Conservation (phyloP, 1,140 invertebrate species). For the Dufourea novaeangliae region DNA sequence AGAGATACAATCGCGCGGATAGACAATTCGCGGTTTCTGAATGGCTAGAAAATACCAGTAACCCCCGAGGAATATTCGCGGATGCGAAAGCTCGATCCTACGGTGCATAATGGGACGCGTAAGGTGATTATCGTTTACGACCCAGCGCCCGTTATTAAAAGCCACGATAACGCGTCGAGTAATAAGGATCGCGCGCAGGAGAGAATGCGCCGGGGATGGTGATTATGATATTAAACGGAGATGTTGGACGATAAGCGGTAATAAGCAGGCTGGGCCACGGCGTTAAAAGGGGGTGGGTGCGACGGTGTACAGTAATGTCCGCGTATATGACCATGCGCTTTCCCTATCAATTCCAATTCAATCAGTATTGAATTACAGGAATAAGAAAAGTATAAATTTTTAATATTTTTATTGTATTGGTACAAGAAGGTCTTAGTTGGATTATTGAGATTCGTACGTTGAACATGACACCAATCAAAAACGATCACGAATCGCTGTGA, state of each 20-base stretch:
- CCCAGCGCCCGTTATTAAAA: neutral
- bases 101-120: neutral
- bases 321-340: too few relatives aligned
- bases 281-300: neutral
- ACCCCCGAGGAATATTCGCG: neutral
- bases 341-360: too few relatives aligned
- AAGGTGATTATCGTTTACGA: conserved; percentile 1
- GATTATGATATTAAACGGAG: conserved; percentile 16
- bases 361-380: too few relatives aligned
- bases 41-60: neutral
- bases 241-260: conserved; percentile 27
- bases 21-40: neutral
- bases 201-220: neutral
- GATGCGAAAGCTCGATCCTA: neutral
- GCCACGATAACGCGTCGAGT: neutral
- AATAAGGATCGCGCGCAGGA: conserved; percentile 1
- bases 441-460: too few relatives aligned
- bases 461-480: too few relatives aligned
- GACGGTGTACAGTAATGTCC: too few relatives aligned
- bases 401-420: too few relatives aligned
- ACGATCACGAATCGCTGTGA: too few relatives aligned
- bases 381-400: too few relatives aligned
- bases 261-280: conserved; percentile 1
- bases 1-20: too few relatives aligned
- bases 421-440: too few relatives aligned